Evolutionary conservation across 2,888 invertebrate genomes (phyloP).

Genomic region (Atethmia centrago): DNA sequence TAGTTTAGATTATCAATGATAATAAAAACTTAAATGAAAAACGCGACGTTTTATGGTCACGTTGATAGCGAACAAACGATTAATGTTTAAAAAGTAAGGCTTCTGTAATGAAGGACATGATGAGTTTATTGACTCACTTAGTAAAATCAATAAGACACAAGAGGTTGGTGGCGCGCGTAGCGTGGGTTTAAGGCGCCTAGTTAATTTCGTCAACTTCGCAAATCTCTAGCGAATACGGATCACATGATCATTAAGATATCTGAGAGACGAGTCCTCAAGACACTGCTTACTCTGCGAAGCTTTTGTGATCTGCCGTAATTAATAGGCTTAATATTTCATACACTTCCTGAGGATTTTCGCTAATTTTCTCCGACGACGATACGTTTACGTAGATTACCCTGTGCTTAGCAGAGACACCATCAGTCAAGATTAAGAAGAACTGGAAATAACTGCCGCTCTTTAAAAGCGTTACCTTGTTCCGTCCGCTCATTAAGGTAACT

Average conservation of each 20-base stretch:
- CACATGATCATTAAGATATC: slow-evolving; percentile 83
- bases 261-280: slow-evolving; percentile 72
- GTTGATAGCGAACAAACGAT: slow-evolving; percentile 43
- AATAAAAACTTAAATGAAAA: slow-evolving; percentile 46
- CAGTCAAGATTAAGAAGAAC: slow-evolving; percentile 78
- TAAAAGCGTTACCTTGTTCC: slow-evolving; percentile 76
- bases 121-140: slow-evolving; percentile 59
- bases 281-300: slow-evolving; percentile 77
- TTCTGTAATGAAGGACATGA: slow-evolving; percentile 55
- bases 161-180: slow-evolving; percentile 28
- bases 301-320: slow-evolving; percentile 84
- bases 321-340: slow-evolving; percentile 87
- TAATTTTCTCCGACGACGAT: slow-evolving; percentile 76
- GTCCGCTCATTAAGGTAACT: slow-evolving; percentile 73
- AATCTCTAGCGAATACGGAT: slow-evolving; percentile 78
- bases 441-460: slow-evolving; percentile 71
- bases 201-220: slow-evolving; percentile 72
- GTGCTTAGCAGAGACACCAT: slow-evolving; percentile 72
- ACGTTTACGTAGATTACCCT: slow-evolving; percentile 74
- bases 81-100: slow-evolving; percentile 49
- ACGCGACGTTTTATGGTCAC: slow-evolving; percentile 51
- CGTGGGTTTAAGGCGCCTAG: slow-evolving; percentile 41
- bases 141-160: slow-evolving; percentile 60
- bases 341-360: slow-evolving; percentile 80
- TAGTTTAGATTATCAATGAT: slow-evolving; percentile 43